phyloP scores from a whole-genome alignment of 2,888 invertebrate genomes.

The Clepsis dumicolana region DNA sequence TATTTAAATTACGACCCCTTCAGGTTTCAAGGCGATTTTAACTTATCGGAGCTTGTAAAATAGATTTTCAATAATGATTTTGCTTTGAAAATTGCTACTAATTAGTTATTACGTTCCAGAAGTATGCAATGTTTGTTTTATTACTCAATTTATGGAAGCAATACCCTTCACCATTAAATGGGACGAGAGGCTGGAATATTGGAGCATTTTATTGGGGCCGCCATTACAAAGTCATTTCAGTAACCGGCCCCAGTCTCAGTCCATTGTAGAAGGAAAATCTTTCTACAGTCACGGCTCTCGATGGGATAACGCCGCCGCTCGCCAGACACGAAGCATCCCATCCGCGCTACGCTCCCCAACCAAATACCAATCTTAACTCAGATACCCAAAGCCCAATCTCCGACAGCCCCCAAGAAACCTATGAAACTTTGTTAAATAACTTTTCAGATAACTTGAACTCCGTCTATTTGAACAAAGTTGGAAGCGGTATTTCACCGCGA shows the following conservation, averaged over 20 bases:
- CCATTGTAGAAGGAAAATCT: constrained; percentile 85
- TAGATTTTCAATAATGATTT: not conserved
- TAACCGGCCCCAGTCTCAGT: constrained; percentile 79
- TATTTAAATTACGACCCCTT: constrained; percentile 21
- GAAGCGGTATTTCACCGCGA: constrained; percentile 80
- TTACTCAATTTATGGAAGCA: constrained; percentile 30
- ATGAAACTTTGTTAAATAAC: constrained; percentile 87
- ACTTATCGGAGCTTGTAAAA: not conserved
- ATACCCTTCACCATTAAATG: constrained; percentile 59
- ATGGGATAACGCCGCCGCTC: constrained; percentile 81
- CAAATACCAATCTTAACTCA: constrained; percentile 75
- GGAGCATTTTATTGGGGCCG: constrained; percentile 78
- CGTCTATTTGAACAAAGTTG: constrained; percentile 83
- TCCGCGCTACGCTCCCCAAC: constrained; percentile 59
- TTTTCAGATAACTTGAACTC: constrained; percentile 86
- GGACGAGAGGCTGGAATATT: constrained; percentile 73
- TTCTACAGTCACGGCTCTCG: constrained; percentile 86
- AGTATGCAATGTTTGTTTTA: constrained; percentile 25
- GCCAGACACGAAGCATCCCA: constrained; percentile 67
- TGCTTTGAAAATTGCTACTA: constrained; percentile 29
- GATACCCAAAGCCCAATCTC: constrained; percentile 74
- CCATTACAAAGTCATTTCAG: constrained; percentile 83
- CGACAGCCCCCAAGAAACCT: constrained; percentile 77
- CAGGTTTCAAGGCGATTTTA: not conserved
- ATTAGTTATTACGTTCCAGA: constrained; percentile 10